Evolutionary conservation across 2,797 vertebrate genomes (phyloP).

Genomic region (Manis pentadactyla): DNA sequence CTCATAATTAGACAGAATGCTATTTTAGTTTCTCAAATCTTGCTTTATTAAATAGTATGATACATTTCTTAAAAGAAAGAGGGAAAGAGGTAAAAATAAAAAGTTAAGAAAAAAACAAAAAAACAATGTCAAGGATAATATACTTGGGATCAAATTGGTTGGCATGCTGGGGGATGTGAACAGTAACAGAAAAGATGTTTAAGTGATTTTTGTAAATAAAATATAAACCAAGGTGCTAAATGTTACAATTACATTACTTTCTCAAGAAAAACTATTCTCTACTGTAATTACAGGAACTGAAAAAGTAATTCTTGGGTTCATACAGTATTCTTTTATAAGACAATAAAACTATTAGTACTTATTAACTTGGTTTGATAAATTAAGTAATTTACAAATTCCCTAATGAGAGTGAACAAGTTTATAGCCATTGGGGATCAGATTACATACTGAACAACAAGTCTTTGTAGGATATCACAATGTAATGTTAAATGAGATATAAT

Average conservation of each 20-base stretch:
- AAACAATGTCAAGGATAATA: background rate
- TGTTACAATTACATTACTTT: background rate
- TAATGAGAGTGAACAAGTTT: slow-evolving; percentile 1
- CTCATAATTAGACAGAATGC: slow-evolving; percentile 31
- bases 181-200: background rate
- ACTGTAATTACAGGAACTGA: background rate
- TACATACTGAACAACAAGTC: background rate
- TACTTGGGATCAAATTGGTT: background rate
- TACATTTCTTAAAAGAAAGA: background rate
- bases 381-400: background rate
- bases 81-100: background rate
- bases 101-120: background rate
- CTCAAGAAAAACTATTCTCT: slow-evolving; percentile 11
- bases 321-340: slow-evolving; percentile 20
- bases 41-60: slow-evolving; percentile 52
- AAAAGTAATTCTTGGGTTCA: slow-evolving; percentile 25
- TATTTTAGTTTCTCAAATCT: slow-evolving; percentile 59
- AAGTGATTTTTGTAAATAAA: slow-evolving; percentile 22
- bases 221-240: slow-evolving; percentile 6
- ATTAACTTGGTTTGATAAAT: slow-evolving; percentile 44
- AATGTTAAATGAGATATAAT: background rate
- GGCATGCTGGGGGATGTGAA: background rate
- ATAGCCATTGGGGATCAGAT: background rate
- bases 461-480: background rate
- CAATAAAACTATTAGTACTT: slow-evolving; percentile 12